Conservation (phyloP, 2,113 vertebrate genomes). For the Macrotis lagotis region DNA sequence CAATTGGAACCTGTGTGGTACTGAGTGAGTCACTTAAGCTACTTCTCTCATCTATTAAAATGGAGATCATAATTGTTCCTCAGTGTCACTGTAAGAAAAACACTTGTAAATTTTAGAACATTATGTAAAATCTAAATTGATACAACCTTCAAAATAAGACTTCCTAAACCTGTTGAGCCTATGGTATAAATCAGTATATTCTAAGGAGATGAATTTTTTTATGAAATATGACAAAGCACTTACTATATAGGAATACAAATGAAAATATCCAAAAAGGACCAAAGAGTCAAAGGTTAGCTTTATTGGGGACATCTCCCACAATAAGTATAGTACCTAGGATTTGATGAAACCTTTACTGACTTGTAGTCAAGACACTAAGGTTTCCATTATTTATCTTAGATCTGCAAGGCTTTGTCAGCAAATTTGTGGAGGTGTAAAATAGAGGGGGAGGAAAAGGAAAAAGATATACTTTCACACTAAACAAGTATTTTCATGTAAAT, state of each 20-base stretch:
- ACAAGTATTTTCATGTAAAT: background rate
- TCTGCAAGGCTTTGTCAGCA: conserved; percentile 27
- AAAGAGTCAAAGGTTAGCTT: conserved; percentile 21
- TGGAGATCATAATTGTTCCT: background rate
- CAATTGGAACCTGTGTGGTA: background rate
- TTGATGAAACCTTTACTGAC: background rate
- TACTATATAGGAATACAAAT: conserved; percentile 11
- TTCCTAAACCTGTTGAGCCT: background rate
- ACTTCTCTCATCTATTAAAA: background rate
- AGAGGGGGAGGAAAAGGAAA: background rate
- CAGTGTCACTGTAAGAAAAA: background rate
- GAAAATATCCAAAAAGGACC: conserved; percentile 13
- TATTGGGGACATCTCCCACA: conserved; percentile 5
- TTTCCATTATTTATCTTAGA: conserved; percentile 32
- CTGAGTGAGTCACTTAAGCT: background rate
- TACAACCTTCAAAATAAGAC: background rate
- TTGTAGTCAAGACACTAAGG: conserved; percentile 5
- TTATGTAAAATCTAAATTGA: background rate
- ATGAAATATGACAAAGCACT: background rate
- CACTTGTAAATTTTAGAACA: background rate
- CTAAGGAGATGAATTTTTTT: background rate
- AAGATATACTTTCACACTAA: background rate
- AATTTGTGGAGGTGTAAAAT: conserved; percentile 34
- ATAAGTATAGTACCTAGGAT: conserved; percentile 8
- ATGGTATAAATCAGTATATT: background rate